Evolutionary conservation across 2,113 vertebrate species (phyloP).

Genomic region (Origma solitaria): DNA sequence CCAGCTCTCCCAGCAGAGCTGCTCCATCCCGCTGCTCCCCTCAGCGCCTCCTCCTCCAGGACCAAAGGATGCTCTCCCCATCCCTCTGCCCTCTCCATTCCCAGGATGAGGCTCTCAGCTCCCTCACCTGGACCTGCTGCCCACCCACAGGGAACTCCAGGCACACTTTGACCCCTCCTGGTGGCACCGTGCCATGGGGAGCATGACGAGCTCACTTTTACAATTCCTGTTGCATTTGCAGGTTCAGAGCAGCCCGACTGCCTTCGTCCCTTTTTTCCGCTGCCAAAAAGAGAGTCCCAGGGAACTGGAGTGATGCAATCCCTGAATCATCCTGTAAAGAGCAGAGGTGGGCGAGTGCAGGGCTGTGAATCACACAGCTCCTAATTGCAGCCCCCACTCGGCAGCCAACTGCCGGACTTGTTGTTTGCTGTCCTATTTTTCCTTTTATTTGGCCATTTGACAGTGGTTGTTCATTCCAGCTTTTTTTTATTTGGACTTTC

Average conservation of each 20-base stretch:
- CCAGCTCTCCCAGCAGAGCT: not conserved
- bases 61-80: not conserved
- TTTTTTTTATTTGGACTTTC: not conserved
- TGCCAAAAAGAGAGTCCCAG: not conserved
- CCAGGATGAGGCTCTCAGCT: not conserved
- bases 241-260: not conserved
- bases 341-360: not conserved
- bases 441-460: not conserved
- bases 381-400: not conserved
- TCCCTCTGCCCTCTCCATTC: not conserved
- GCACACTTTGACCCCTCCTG: not conserved
- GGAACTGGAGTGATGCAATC: not conserved
- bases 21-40: not conserved
- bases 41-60: not conserved
- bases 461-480: not conserved
- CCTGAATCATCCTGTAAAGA: not conserved
- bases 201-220: not conserved
- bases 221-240: not conserved
- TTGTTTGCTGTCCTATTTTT: not conserved
- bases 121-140: not conserved
- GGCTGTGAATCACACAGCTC: not conserved
- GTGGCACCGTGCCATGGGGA: not conserved
- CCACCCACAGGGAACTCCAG: not conserved
- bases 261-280: not conserved
- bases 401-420: not conserved